Conservation (phyloP, 2,113 vertebrate genomes). For the Procavia capensis region DNA sequence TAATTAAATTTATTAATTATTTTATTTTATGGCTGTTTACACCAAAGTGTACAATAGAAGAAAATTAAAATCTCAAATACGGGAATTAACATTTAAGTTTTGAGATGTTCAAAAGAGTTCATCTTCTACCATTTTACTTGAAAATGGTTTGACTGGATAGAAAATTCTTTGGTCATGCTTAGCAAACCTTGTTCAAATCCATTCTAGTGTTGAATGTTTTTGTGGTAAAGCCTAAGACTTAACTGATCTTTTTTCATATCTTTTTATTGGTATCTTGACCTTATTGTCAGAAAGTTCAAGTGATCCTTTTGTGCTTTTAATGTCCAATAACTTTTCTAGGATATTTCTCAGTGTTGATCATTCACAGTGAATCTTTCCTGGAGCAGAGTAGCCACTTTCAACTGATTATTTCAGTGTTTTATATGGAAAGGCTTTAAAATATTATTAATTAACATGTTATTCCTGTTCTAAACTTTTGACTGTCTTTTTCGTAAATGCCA, state of each 20-base stretch:
- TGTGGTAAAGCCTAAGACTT: background rate
- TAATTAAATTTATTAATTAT: conserved; percentile 19
- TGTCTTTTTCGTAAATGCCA: background rate
- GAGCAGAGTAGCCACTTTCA: background rate
- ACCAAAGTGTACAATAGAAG: background rate
- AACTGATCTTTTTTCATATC: background rate
- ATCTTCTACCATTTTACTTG: conserved; percentile 29
- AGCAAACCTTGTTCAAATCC: background rate
- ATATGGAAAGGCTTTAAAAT: background rate
- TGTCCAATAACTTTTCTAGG: background rate
- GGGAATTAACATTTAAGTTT: background rate
- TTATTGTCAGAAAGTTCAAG: background rate
- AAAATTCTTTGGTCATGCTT: background rate
- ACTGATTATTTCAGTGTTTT: background rate
- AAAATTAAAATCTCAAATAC: background rate
- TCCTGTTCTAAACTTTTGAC: background rate
- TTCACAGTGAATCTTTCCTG: background rate
- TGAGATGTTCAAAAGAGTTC: background rate
- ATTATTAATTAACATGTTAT: conserved; percentile 6
- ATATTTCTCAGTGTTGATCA: background rate
- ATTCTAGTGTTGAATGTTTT: background rate
- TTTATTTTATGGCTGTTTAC: background rate
- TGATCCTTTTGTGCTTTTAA: conserved; percentile 16
- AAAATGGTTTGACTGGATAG: background rate
- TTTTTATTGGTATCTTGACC: background rate